Evolutionary conservation across 2,797 vertebrate species (phyloP).

Genomic region (Malurus splendens): DNA sequence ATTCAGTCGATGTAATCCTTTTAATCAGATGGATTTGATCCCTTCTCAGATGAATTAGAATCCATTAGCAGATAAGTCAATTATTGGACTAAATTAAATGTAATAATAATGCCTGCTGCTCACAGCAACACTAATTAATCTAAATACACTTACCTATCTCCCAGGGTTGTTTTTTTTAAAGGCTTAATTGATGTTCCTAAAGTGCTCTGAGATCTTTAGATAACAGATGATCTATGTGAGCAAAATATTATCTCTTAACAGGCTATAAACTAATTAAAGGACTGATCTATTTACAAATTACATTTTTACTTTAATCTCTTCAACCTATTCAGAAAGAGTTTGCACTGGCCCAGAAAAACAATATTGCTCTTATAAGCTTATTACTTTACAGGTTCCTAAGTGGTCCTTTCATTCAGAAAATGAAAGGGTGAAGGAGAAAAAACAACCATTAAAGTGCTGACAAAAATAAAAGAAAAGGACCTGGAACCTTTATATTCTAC

Average conservation of each 20-base stretch:
- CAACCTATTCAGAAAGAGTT: conserved; percentile 6
- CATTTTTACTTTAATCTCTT: conserved; percentile 52
- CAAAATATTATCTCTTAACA: conserved; percentile 52
- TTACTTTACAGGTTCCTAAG: conserved; percentile 51
- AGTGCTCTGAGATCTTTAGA: conserved; percentile 49
- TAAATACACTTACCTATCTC: conserved; percentile 55
- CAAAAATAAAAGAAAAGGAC: background rate
- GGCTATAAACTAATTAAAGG: conserved; percentile 52
- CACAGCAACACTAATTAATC: conserved; percentile 55
- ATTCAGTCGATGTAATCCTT: conserved; percentile 49
- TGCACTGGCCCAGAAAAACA: conserved; percentile 31
- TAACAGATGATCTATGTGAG: conserved; percentile 26
- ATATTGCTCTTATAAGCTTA: conserved; percentile 48
- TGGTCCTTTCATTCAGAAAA: conserved; percentile 54
- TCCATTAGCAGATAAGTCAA: conserved; percentile 61
- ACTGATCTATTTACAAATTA: conserved; percentile 52
- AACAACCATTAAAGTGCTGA: conserved; percentile 38
- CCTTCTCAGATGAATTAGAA: conserved; percentile 44
- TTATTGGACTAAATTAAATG: conserved; percentile 57
- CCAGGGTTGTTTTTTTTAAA: background rate
- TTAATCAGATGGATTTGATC: conserved; percentile 54
- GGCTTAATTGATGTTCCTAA: conserved; percentile 52
- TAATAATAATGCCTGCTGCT: conserved; percentile 52
- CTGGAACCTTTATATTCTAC: conserved; percentile 55
- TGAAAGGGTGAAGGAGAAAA: conserved; percentile 27